Base-by-base conservation (phyloP, 2,797 vertebrate genomes). In the Pseudomugil tenellus region DNA sequence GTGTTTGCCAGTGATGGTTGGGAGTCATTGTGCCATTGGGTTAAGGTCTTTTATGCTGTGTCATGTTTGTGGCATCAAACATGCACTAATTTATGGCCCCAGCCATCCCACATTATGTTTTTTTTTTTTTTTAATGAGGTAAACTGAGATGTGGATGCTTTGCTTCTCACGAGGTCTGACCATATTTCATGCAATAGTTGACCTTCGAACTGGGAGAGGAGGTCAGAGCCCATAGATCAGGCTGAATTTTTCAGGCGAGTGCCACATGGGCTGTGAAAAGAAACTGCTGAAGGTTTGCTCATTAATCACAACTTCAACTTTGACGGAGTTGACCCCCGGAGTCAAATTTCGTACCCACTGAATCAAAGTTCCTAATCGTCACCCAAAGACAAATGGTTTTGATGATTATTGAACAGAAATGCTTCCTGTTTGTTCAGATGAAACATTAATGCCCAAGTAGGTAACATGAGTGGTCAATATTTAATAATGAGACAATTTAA, bases 161-260 rank as follows among this genome's bases (percentile, higher is more conserved):
- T 14, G 65, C 76, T 77, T 84, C 85, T 80, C 80, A 69, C 26
- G 2, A 72, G 63, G 76, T 62, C 72, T 4, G 75, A 58, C 79
- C 74, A 74, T 94, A 90, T 91, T 89, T 91, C 85, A 89, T 66
- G 64, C 59, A 58, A 28, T 81, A 77, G 82, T 92, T 94, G 91
- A 93, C 91, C 89, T 88, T 31, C 84, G 84, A 91, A 32, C 87
- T 21, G 23, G 13, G 68, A 58, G 83, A 75, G 80, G 48, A 17
- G 89, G 86, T 90, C 93, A 79, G 63, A 65, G 58, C 76, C 67
- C 3, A 55, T 76, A 79, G 89, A 88, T 92, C 87, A 90, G 21
- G 74, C 57, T 57, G 76, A 88, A 82, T 82, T 80, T 85, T 80
- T 75, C 68, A 77, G 83, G 72, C 65, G 61, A 80, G 75, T 64